Evolutionary conservation across 2,888 invertebrate genomes (phyloP), one percentile per base, ranked within the genome.

Genomic region (Ichneumoninae sp.): DNA sequence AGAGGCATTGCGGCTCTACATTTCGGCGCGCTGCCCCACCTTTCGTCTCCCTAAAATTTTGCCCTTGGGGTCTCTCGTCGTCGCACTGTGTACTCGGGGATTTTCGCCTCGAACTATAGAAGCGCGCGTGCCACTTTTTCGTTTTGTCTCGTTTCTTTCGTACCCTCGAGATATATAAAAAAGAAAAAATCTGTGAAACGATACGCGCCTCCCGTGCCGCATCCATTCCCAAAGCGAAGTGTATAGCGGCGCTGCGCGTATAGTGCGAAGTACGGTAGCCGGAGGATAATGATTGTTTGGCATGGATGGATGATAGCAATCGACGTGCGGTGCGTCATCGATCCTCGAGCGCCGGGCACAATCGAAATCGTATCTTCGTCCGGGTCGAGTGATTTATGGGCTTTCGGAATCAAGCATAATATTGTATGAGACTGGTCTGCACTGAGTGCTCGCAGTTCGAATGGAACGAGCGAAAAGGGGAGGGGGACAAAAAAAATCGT

Each of bases 41-140:
- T 63, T 63, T 30, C 30, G 30, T 63, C 63, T 63, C 63, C 30
- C 63, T 6, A 63, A 60, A 63, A 63, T 33, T 63, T 63, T 63
- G 63, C 63, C 63, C 63, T 33, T 33, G 63, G 63, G 63, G 6
- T 19, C 13, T 22, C n/a, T 19, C 52, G 8, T 30, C 26, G 26
- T 63, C n/a, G 26, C 10, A 30, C 16, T 33, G 30, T 63, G 63
- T n/a, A 16, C 63, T 33, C 16, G 63, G 63, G 30, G 30, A 33
- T 63, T 63, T 63, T 30, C 13, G 44, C 33, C 63, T 63, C 33
- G 30, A n/a, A 8, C 50, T 47, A 69, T 52, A 52, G 54, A n/a
- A 54, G n/a, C 19, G 54, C 83, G 83, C 83, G 83, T 83, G 83
- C 83, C 83, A 81, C 68, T 83, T 83, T 71, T 83, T 68, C 54